Evolutionary conservation across 2,888 invertebrate genomes (phyloP).

Genomic region (Fragum sueziense): DNA sequence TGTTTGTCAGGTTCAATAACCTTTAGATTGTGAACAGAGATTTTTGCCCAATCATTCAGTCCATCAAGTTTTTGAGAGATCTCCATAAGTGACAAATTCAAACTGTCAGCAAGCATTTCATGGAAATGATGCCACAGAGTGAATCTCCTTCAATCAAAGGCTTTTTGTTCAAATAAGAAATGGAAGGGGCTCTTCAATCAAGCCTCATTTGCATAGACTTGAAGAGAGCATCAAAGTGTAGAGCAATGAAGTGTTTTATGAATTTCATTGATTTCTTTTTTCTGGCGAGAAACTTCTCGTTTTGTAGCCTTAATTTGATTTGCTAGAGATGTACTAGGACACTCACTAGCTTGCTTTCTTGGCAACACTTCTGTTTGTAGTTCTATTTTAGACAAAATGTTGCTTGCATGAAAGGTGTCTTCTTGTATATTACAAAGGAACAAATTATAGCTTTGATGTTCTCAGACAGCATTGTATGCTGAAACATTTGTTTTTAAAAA

Average conservation of each 20-base stretch:
- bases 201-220: slow-evolving; percentile 12
- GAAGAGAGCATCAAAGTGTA: neutral
- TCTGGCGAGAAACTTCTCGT: no score
- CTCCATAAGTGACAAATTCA: slow-evolving; percentile 17
- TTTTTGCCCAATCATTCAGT: slow-evolving; percentile 1
- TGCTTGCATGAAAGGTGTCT: no score
- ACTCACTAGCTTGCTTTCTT: no score
- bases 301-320: no score
- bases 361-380: no score
- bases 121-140: neutral
- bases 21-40: neutral
- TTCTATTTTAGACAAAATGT: no score
- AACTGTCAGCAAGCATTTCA: slow-evolving; percentile 13
- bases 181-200: neutral
- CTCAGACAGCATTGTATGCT: no score
- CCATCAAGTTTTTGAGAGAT: slow-evolving; percentile 9
- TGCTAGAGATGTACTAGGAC: no score
- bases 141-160: slow-evolving; percentile 12
- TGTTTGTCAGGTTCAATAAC: neutral
- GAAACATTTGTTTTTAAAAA: no score
- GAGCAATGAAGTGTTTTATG: neutral
- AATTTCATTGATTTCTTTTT: no score
- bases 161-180: slow-evolving; percentile 12
- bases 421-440: no score
- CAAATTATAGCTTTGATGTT: no score